Evolutionary conservation across 2,113 vertebrate species (phyloP).

Genomic region (Sterrhoptilus dennistouni): DNA sequence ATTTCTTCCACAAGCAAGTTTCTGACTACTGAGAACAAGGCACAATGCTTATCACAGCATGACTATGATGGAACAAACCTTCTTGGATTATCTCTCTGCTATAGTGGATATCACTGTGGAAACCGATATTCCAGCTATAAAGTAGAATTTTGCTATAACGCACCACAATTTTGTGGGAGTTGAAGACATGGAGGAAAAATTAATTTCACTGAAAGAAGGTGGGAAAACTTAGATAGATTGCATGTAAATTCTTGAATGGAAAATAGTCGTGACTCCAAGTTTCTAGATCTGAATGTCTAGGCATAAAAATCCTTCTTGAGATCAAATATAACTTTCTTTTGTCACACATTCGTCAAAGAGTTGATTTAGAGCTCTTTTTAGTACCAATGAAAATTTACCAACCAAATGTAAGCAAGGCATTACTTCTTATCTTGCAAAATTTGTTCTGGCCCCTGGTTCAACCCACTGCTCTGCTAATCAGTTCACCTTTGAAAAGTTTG

Average conservation of each 20-base stretch:
- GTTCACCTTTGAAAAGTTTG: background rate
- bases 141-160: background rate
- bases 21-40: background rate
- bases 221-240: background rate
- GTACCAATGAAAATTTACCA: background rate
- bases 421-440: background rate
- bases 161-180: background rate
- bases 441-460: background rate
- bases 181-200: background rate
- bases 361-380: background rate
- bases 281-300: background rate
- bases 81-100: background rate
- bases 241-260: background rate
- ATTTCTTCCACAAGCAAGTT: background rate
- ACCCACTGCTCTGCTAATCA: background rate
- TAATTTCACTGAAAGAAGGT: background rate
- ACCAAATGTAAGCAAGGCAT: background rate
- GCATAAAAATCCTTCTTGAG: background rate
- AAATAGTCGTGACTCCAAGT: background rate
- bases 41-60: background rate
- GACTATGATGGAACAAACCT: background rate
- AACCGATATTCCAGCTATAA: background rate
- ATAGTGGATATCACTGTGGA: background rate
- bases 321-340: background rate
- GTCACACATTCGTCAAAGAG: background rate